Evolutionary conservation across 92 coral and sea anemone genomes (phyloP).

Genomic region (Epizoanthus stellaris): DNA sequence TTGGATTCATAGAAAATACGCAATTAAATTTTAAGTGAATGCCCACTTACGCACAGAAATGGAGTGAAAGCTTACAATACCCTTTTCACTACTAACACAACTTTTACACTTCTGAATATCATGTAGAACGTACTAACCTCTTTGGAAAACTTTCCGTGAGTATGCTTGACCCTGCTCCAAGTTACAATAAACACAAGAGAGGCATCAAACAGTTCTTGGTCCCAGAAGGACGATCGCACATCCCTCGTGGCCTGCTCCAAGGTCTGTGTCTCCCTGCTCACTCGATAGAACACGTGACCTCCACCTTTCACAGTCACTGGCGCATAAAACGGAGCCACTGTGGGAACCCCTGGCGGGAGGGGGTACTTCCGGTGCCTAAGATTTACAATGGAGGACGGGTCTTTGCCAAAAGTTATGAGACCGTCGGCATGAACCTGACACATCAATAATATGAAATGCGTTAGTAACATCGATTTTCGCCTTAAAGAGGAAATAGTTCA

Average conservation of each 20-base stretch:
- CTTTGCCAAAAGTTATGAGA: conserved; percentile 70
- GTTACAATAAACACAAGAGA: conserved; percentile 82
- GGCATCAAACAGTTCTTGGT: conserved; percentile 70
- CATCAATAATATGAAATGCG: not conserved
- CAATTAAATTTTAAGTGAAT: no score
- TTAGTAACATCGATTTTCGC: no score
- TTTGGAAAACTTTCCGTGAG: conserved; percentile 43
- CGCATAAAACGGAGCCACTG: conserved; percentile 83
- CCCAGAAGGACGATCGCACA: conserved; percentile 69
- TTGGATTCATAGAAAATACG: no score
- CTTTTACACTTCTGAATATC: not conserved
- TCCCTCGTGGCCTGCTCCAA: conserved; percentile 72
- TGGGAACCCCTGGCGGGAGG: conserved; percentile 61
- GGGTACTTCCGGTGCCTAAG: conserved; percentile 68
- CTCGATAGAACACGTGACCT: conserved; percentile 71
- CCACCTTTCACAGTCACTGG: conserved; percentile 47
- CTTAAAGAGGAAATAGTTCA: no score
- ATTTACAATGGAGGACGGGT: conserved; percentile 14
- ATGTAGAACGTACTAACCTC: conserved; percentile 50
- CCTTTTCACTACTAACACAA: no score
- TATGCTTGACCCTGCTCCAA: conserved; percentile 77
- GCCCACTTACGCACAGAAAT: no score
- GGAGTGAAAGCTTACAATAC: not conserved
- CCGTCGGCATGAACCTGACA: conserved; percentile 86
- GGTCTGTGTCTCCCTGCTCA: conserved; percentile 58